phyloP scores from a whole-genome alignment of 2,888 invertebrate species.

The Drosophila ochracea region DNA sequence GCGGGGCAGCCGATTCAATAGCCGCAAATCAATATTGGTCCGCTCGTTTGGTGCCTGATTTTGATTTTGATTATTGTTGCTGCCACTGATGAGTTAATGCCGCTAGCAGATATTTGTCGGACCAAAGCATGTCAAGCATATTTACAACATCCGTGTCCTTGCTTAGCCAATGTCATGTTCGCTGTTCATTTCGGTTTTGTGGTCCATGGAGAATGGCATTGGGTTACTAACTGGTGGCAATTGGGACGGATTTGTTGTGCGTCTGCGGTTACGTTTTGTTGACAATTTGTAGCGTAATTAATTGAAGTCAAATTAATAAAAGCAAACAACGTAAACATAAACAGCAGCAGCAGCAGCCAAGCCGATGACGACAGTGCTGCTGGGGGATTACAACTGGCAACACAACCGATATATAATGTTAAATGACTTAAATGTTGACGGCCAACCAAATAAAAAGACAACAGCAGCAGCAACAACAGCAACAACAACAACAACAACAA shows the following conservation, averaged over 20 bases:
- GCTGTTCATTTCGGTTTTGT: constrained; percentile 54
- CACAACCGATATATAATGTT: constrained; percentile 72
- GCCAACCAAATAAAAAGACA: constrained; percentile 36
- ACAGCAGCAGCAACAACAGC: constrained; percentile 11
- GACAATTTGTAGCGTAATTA: constrained; percentile 80
- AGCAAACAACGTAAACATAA: constrained; percentile 38
- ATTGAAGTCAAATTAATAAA: constrained; percentile 76
- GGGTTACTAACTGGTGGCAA: constrained; percentile 59
- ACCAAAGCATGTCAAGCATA: constrained; percentile 11
- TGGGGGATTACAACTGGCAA: constrained; percentile 70
- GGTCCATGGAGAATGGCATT: constrained; percentile 74
- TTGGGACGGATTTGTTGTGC: constrained; percentile 27
- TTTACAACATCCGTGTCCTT: constrained; percentile 25
- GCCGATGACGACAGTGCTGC: constrained; percentile 63
- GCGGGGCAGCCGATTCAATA: constrained; percentile 30
- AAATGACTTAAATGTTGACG: constrained; percentile 76
- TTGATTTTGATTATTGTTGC: constrained; percentile 42
- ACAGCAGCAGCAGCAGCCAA: constrained; percentile 15
- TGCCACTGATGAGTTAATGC: constrained; percentile 71
- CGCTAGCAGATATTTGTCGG: constrained; percentile 66
- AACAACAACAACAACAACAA: constrained; percentile 16
- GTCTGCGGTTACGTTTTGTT: constrained; percentile 67
- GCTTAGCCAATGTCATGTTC: constrained; percentile 63
- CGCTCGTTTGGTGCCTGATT: constrained; percentile 23
- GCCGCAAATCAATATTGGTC: constrained; percentile 67